Conservation (phyloP, 2,113 vertebrate species). For the Tyto alba region DNA sequence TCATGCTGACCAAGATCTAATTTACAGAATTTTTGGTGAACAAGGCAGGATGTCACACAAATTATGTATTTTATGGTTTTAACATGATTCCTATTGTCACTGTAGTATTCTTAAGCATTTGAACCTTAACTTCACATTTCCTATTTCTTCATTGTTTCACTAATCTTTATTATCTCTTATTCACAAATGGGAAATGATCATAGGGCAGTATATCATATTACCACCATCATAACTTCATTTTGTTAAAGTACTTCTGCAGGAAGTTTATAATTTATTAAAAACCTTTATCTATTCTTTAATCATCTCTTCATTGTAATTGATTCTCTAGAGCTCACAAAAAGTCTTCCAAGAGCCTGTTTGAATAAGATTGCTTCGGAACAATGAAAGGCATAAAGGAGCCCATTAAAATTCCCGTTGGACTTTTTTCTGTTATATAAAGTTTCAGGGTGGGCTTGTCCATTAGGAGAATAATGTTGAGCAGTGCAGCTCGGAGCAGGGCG, state of each 20-base stretch:
- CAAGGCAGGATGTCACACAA: not conserved
- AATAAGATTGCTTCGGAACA: not conserved
- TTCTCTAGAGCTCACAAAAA: not conserved
- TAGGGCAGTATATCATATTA: not conserved
- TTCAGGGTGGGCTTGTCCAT: not conserved
- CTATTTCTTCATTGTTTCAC: not conserved
- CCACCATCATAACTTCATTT: not conserved
- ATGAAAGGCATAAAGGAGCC: not conserved
- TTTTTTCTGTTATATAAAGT: not conserved
- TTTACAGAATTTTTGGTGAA: not conserved
- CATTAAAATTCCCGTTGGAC: not conserved
- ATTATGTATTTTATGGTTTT: not conserved
- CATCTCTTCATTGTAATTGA: constrained; percentile 19
- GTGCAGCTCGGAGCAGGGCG: not conserved
- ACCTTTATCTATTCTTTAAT: constrained; percentile 33
- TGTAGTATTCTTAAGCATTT: not conserved
- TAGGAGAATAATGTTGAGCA: not conserved
- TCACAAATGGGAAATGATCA: not conserved
- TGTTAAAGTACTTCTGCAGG: not conserved
- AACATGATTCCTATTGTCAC: not conserved
- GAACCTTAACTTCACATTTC: not conserved
- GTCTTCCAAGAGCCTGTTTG: not conserved
- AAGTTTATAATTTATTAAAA: constrained; percentile 49
- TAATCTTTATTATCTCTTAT: not conserved
- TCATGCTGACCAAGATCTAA: not conserved